Conservation (phyloP, 2,888 invertebrate genomes). For the Thalpophila matura region DNA sequence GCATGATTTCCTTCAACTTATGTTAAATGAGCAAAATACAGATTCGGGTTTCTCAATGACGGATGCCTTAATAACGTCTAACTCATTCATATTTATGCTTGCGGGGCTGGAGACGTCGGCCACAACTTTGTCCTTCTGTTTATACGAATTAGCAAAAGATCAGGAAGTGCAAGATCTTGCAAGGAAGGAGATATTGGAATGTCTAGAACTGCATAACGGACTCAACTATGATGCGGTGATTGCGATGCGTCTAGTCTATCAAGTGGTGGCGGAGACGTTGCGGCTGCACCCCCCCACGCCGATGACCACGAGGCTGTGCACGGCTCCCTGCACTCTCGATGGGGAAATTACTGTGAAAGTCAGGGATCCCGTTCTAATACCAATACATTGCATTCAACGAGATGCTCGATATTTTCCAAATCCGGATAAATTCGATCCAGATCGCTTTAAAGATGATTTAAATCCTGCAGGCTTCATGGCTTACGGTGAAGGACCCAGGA, state of each 20-base stretch:
- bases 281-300: constrained; percentile 86
- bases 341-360: constrained; percentile 77
- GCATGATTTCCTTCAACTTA: constrained; percentile 86
- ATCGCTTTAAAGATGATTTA: constrained; percentile 78
- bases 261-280: constrained; percentile 80
- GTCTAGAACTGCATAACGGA: constrained; percentile 74
- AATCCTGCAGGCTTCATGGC: constrained; percentile 83
- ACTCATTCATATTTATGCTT: constrained; percentile 88
- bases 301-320: constrained; percentile 84
- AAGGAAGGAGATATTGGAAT: constrained; percentile 79
- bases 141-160: constrained; percentile 85
- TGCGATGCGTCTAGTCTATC: constrained; percentile 79
- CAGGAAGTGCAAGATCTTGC: constrained; percentile 79
- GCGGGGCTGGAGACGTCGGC: constrained; percentile 87
- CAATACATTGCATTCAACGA: constrained; percentile 83
- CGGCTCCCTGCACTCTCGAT: constrained; percentile 77
- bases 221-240: constrained; percentile 83
- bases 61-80: constrained; percentile 86
- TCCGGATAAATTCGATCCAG: constrained; percentile 85
- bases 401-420: constrained; percentile 81
- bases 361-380: constrained; percentile 82
- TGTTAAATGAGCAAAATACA: constrained; percentile 85
- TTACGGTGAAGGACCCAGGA: constrained; percentile 86
- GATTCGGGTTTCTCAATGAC: constrained; percentile 82
- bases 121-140: constrained; percentile 85